Conservation (phyloP, 2,797 vertebrate genomes). For the Mormyrops attenuatus region DNA sequence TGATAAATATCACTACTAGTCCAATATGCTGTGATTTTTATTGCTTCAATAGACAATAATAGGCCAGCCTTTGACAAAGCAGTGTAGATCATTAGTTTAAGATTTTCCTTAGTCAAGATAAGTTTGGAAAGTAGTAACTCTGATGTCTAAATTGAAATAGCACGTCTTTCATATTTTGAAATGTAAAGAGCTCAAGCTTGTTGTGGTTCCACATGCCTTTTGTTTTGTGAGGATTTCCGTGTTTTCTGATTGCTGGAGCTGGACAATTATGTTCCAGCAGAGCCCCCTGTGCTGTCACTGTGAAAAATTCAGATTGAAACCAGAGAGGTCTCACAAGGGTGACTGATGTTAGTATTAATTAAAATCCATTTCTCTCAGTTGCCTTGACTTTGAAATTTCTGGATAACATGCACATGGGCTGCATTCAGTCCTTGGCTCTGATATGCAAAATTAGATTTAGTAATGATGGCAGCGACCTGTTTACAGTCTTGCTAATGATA, state of each 20-base stretch:
- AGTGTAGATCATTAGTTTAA: neutral
- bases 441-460: neutral
- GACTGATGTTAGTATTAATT: conserved; percentile 70
- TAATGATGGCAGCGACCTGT: conserved; percentile 4
- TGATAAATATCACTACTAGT: neutral
- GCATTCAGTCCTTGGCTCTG: neutral
- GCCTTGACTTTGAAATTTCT: conserved; percentile 62
- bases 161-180: neutral
- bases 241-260: neutral
- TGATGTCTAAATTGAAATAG: neutral
- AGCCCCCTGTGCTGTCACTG: neutral
- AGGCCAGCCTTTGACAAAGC: neutral
- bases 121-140: neutral
- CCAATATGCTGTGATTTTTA: neutral
- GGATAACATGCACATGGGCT: neutral
- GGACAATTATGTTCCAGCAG: neutral
- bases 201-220: neutral
- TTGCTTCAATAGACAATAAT: neutral
- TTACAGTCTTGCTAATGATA: neutral
- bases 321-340: conserved; percentile 34
- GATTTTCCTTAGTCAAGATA: neutral
- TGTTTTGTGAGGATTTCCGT: neutral
- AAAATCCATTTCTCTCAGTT: conserved; percentile 61
- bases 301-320: conserved; percentile 13
- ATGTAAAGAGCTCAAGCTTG: neutral